Conservation (phyloP, 2,797 vertebrate species). For the Urosaurus nigricauda region DNA sequence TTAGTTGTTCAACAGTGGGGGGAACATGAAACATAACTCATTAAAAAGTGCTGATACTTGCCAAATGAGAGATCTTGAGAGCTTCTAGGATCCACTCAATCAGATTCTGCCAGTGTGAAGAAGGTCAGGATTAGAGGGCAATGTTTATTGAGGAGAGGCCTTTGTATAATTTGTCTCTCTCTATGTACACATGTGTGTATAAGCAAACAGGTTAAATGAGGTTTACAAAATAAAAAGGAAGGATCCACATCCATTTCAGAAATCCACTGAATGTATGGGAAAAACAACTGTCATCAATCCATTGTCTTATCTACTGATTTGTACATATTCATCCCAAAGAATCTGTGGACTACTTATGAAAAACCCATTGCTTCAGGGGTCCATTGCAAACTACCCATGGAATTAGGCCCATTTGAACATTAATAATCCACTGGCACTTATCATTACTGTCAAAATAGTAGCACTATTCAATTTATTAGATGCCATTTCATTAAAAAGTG, state of each 20-base stretch:
- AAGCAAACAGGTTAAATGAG: background rate
- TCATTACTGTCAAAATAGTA: too few relatives aligned
- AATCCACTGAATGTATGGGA: background rate
- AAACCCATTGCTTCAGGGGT: too few relatives aligned
- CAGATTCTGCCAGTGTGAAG: slow-evolving; percentile 29
- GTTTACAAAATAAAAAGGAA: background rate
- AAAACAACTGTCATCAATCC: background rate
- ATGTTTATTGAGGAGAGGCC: background rate
- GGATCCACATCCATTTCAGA: background rate
- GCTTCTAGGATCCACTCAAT: slow-evolving; percentile 26
- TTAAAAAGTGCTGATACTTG: slow-evolving; percentile 34
- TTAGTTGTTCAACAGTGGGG: slow-evolving; percentile 43
- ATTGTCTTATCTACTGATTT: background rate
- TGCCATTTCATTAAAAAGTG: too few relatives aligned
- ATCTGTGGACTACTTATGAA: too few relatives aligned
- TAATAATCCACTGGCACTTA: too few relatives aligned
- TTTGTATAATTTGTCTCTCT: too few relatives aligned
- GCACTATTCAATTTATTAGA: too few relatives aligned
- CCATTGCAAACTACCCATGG: too few relatives aligned
- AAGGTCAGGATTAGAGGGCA: background rate
- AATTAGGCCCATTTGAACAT: too few relatives aligned
- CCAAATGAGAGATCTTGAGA: slow-evolving; percentile 20
- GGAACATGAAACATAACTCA: slow-evolving; percentile 31
- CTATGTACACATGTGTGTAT: background rate
- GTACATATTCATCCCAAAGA: too few relatives aligned